phyloP scores from a whole-genome alignment of 2,797 vertebrate genomes.

The Amblyraja radiata region DNA sequence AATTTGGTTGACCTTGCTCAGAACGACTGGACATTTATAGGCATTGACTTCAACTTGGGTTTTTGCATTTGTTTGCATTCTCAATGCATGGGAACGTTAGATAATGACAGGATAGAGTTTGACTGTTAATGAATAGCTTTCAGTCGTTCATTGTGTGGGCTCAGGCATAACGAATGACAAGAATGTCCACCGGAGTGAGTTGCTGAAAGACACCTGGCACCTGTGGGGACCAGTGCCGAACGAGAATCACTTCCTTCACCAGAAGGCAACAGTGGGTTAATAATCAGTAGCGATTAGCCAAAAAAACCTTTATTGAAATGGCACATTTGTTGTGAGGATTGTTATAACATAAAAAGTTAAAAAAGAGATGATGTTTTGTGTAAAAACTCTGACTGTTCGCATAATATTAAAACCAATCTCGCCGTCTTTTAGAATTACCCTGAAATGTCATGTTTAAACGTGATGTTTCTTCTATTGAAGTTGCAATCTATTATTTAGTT shows the following conservation, averaged over 20 bases:
- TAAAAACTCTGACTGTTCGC: not conserved
- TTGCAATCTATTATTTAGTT: not conserved
- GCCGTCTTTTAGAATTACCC: not conserved
- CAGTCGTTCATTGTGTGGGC: not conserved
- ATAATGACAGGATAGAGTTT: not conserved
- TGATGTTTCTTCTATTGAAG: not conserved
- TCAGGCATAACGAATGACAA: not conserved
- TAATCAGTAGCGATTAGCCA: not conserved
- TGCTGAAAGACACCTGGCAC: conserved; percentile 22
- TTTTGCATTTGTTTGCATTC: not conserved
- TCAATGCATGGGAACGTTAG: not conserved
- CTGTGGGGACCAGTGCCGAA: not conserved
- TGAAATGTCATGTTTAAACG: not conserved
- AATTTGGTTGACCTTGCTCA: not conserved
- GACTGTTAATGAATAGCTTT: conserved; percentile 7
- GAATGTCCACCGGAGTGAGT: not conserved
- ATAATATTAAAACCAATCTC: not conserved
- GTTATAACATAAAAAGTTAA: not conserved
- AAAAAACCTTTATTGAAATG: not conserved
- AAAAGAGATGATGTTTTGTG: not conserved
- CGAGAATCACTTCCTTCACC: not conserved
- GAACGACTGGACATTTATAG: not conserved
- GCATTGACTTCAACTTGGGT: not conserved
- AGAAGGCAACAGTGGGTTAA: not conserved
- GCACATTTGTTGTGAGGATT: not conserved